Percentiles rank a stretch among this genome's conserved stretches.
Conservation (phyloP, 2,113 vertebrate species). For the Stictonetta naevosa region DNA sequence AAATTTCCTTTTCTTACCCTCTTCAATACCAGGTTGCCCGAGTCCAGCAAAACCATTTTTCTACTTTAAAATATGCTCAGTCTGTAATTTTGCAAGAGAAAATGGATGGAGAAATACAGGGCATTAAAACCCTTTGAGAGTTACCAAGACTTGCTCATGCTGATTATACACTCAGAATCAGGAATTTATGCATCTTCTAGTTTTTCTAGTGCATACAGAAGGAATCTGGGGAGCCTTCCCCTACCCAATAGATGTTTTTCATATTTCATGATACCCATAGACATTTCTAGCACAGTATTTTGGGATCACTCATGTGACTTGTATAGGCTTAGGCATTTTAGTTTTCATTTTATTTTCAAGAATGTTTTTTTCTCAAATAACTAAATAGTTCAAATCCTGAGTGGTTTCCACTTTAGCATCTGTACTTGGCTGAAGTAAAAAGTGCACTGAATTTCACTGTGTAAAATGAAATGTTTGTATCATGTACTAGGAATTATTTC, state of each 20-base stretch:
- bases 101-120: neutral
- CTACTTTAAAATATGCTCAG: neutral
- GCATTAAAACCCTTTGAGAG: neutral
- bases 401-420: neutral
- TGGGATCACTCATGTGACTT: neutral
- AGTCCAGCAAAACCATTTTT: neutral
- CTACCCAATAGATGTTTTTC: neutral
- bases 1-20: neutral
- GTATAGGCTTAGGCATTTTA: neutral
- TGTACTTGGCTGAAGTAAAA: neutral
- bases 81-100: neutral
- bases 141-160: neutral
- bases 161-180: neutral
- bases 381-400: neutral
- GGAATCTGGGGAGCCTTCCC: neutral
- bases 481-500: neutral
- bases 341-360: neutral
- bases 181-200: neutral
- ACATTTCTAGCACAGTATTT: neutral
- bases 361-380: neutral
- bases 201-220: neutral
- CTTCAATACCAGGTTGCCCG: neutral
- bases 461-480: neutral
- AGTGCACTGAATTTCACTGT: neutral
- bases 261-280: neutral